Conservation (phyloP, 2,888 invertebrate genomes). For the Melanotus villosus region DNA sequence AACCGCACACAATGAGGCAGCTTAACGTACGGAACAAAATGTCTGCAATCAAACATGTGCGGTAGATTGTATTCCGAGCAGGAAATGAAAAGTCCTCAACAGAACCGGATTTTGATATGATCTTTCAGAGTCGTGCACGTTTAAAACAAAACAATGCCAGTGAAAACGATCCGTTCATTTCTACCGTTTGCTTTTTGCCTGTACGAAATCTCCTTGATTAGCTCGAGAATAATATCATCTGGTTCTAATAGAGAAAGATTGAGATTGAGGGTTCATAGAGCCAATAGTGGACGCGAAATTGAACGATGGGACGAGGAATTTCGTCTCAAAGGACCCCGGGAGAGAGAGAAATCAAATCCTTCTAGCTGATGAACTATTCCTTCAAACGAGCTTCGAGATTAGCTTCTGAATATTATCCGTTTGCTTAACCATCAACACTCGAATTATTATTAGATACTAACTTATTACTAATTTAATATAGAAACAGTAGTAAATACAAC, state of each 20-base stretch:
- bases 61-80: constrained; percentile 55
- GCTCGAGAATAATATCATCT: constrained; percentile 37
- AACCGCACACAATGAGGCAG: constrained; percentile 34
- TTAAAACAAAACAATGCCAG: constrained; percentile 40
- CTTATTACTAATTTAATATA: constrained; percentile 20
- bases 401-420: constrained; percentile 31
- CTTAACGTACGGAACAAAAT: constrained; percentile 58
- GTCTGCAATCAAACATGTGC: constrained; percentile 57
- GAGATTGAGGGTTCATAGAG: constrained; percentile 45
- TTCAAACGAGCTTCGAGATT: constrained; percentile 42
- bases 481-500: neutral
- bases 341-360: constrained; percentile 33
- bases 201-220: constrained; percentile 30
- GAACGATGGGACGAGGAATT: constrained; percentile 41
- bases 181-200: constrained; percentile 23
- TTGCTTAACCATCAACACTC: constrained; percentile 16
- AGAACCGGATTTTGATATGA: constrained; percentile 56
- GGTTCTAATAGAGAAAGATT: constrained; percentile 49
- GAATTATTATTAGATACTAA: constrained; percentile 18
- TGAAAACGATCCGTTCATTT: constrained; percentile 40
- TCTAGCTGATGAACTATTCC: constrained; percentile 46
- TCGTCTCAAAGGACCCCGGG: constrained; percentile 24
- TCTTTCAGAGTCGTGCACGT: constrained; percentile 48
- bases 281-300: constrained; percentile 37
- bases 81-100: constrained; percentile 61